A percentile compares a stretch with the other conserved stretches of the same genome.
Evolutionary conservation across 64 coral and sea anemone species (phyloP).

Genomic region (Stylophora pistillata): DNA sequence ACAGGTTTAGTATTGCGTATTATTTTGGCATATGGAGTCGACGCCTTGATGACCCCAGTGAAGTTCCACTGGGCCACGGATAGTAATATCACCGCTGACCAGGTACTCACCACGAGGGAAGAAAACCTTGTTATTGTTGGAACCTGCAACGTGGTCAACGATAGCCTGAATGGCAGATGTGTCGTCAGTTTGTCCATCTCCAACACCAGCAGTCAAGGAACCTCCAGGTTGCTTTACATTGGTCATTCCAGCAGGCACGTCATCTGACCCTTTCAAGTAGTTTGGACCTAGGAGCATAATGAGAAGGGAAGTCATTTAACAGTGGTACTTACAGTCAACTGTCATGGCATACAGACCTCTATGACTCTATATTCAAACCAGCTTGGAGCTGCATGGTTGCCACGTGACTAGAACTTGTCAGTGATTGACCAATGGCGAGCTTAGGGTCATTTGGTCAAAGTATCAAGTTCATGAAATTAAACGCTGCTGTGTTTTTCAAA

Average conservation of each 20-base stretch:
- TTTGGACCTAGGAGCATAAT: background rate
- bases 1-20: background rate
- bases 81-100: background rate
- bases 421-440: too few relatives aligned
- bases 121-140: constrained; percentile 4
- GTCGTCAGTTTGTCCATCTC: constrained; percentile 21
- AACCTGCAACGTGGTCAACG: background rate
- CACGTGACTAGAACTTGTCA: background rate
- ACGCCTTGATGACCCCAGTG: background rate
- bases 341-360: too few relatives aligned
- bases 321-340: too few relatives aligned
- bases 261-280: constrained; percentile 6
- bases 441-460: too few relatives aligned
- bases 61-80: background rate
- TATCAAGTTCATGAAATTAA: too few relatives aligned
- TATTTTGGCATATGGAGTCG: background rate
- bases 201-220: background rate
- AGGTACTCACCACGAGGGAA: constrained; percentile 47
- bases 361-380: too few relatives aligned
- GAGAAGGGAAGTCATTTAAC: background rate
- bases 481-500: too few relatives aligned
- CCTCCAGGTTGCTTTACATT: constrained; percentile 17
- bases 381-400: background rate
- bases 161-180: constrained; percentile 30
- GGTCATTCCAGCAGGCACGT: constrained; percentile 1